These are phyloP conservation scores for Cydia pomonella DNA, from an alignment of 1,140 invertebrate genomes.

Conservation along the genomic window DNA sequence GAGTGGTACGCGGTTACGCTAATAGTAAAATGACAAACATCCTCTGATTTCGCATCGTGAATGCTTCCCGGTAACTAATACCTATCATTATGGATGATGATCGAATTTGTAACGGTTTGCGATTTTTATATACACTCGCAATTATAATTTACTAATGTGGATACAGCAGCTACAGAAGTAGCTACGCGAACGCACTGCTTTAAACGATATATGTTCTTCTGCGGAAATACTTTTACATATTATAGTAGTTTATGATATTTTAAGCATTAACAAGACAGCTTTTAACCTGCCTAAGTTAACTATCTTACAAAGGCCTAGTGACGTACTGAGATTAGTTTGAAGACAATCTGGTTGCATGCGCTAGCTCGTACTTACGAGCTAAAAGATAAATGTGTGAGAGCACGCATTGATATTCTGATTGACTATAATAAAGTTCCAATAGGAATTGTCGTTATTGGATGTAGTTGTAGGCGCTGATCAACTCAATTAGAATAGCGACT, in stretches of 20 bases:
- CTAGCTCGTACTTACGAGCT: neutral
- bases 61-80: slow-evolving; percentile 26
- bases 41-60: slow-evolving; percentile 34
- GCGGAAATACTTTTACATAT: neutral
- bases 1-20: slow-evolving; percentile 42
- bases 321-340: neutral
- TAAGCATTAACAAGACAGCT: neutral
- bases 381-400: neutral
- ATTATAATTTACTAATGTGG: neutral
- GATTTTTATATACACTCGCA: neutral
- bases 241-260: neutral
- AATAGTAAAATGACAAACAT: slow-evolving; percentile 48
- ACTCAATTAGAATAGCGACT: too few relatives aligned
- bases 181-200: too few relatives aligned
- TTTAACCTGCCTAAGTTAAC: neutral
- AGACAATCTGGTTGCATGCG: neutral
- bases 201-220: neutral
- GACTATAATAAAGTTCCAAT: neutral
- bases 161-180: too few relatives aligned
- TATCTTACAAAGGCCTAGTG: too few relatives aligned
- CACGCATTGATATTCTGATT: neutral
- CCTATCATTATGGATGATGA: slow-evolving; percentile 30
- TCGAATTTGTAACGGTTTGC: slow-evolving; percentile 21
- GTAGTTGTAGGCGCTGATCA: neutral
- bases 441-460: neutral